Percentiles rank a stretch among this genome's conserved stretches.
Conservation (phyloP, 2,888 invertebrate genomes). For the Choristoneura rosaceana region DNA sequence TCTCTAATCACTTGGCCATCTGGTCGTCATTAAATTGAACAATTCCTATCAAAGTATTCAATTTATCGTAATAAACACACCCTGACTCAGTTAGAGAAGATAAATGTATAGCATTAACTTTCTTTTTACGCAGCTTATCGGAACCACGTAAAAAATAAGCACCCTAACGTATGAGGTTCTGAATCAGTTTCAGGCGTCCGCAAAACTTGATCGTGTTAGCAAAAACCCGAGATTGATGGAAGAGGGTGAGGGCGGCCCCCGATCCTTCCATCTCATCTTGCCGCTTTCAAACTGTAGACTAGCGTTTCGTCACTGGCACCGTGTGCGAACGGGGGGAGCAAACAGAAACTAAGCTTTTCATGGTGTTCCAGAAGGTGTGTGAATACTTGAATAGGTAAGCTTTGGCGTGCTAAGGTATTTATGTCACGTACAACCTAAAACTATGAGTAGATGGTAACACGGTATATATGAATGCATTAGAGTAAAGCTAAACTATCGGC, state of each 20-base stretch:
- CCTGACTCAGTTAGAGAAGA: constrained; percentile 5
- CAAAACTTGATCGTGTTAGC: constrained; percentile 57
- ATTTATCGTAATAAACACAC: background rate
- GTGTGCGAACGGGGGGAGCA: constrained; percentile 22
- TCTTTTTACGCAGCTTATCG: constrained; percentile 44
- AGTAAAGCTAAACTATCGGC: constrained; percentile 2
- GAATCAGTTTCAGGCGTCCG: constrained; percentile 53
- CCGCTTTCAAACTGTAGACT: constrained; percentile 8
- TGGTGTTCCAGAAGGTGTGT: constrained; percentile 25
- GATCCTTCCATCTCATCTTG: constrained; percentile 45
- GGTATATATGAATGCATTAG: background rate
- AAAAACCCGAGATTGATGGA: constrained; percentile 62
- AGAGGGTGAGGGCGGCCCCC: constrained; percentile 34
- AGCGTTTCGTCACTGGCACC: constrained; percentile 30
- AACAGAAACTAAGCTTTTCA: constrained; percentile 36
- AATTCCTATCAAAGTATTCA: background rate
- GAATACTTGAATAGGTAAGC: background rate
- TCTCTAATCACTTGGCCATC: too few species aligned
- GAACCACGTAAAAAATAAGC: constrained; percentile 50
- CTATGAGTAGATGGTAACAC: background rate
- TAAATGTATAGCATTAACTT: constrained; percentile 5
- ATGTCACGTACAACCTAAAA: background rate
- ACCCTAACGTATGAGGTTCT: constrained; percentile 52
- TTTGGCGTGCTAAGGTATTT: background rate
- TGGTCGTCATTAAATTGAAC: too few species aligned